A percentile compares a stretch with the other conserved stretches of the same genome.
Evolutionary conservation across 1,140 invertebrate species (phyloP).

Genomic region (Drosophila navojoa): DNA sequence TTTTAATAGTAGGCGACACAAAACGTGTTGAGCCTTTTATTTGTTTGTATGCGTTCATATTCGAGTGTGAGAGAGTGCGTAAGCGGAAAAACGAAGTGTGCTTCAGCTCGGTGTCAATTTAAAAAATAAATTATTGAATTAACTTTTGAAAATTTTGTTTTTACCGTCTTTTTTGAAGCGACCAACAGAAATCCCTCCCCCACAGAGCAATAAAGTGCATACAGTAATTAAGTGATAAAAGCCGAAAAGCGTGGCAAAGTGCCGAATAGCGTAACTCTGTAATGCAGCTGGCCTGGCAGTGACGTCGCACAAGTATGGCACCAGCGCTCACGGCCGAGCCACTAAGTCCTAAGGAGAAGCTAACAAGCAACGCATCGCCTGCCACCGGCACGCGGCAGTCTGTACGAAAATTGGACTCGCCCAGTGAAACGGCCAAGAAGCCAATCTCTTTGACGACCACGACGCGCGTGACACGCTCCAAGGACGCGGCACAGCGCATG

Average conservation of each 20-base stretch:
- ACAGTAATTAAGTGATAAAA: conserved; percentile 7
- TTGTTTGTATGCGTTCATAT: background rate
- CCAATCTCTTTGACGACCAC: conserved; percentile 44
- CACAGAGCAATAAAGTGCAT: background rate
- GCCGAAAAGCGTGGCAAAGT: conserved; percentile 6
- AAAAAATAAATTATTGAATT: conserved; percentile 44
- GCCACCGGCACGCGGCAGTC: conserved; percentile 62
- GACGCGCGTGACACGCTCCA: conserved; percentile 72
- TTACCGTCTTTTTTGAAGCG: conserved; percentile 26
- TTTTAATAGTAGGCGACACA: conserved; percentile 14
- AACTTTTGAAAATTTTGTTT: conserved; percentile 9
- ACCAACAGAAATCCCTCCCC: background rate
- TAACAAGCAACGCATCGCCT: conserved; percentile 67
- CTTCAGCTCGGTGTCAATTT: conserved; percentile 42
- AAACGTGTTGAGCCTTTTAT: conserved; percentile 16
- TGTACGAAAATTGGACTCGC: conserved; percentile 39
- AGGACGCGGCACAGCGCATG: conserved; percentile 51
- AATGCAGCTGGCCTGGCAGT: conserved; percentile 51
- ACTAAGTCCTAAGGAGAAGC: conserved; percentile 80
- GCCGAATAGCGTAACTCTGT: conserved; percentile 4
- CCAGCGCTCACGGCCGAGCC: conserved; percentile 86
- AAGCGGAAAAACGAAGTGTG: conserved; percentile 42
- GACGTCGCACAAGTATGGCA: conserved; percentile 84
- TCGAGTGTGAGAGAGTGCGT: conserved; percentile 12
- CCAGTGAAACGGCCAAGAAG: conserved; percentile 46